Conservation (phyloP, 2,888 invertebrate species). For the Chaetoderma sp. region DNA sequence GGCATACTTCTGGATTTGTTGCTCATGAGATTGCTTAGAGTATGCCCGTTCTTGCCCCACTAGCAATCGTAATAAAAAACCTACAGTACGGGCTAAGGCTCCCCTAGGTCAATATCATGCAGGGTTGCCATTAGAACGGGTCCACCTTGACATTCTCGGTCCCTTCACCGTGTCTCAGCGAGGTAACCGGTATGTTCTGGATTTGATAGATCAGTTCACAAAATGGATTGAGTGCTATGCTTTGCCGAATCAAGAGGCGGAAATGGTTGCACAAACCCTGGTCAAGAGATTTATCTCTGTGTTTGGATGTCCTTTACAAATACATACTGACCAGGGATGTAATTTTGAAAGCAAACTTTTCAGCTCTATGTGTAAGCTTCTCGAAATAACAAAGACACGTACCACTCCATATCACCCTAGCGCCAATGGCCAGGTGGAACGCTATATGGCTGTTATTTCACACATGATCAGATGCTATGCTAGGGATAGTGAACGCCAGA, state of each 20-base stretch:
- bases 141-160: slow-evolving; percentile 20
- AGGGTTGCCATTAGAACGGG: slow-evolving; percentile 14
- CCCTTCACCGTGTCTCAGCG: slow-evolving; percentile 2
- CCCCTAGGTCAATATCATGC: slow-evolving; percentile 9
- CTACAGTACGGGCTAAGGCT: not conserved
- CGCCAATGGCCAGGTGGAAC: slow-evolving; percentile 24
- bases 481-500: not conserved
- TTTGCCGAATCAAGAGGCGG: slow-evolving; percentile 22
- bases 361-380: slow-evolving; percentile 21
- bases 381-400: slow-evolving; percentile 23
- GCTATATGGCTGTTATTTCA: slow-evolving; percentile 20
- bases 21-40: too few relatives aligned
- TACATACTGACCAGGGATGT: slow-evolving; percentile 30
- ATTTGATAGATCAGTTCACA: slow-evolving; percentile 4
- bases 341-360: slow-evolving; percentile 24
- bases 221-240: slow-evolving; percentile 25
- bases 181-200: slow-evolving; percentile 18
- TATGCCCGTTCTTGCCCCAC: not conserved
- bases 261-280: slow-evolving; percentile 10
- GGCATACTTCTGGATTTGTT: not conserved
- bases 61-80: not conserved
- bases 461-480: slow-evolving; percentile 23
- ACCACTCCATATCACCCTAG: slow-evolving; percentile 31
- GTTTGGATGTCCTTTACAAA: slow-evolving; percentile 31
- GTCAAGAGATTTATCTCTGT: slow-evolving; percentile 10